Conservation (phyloP, 2,888 invertebrate species). For the Mamestra brassicae region DNA sequence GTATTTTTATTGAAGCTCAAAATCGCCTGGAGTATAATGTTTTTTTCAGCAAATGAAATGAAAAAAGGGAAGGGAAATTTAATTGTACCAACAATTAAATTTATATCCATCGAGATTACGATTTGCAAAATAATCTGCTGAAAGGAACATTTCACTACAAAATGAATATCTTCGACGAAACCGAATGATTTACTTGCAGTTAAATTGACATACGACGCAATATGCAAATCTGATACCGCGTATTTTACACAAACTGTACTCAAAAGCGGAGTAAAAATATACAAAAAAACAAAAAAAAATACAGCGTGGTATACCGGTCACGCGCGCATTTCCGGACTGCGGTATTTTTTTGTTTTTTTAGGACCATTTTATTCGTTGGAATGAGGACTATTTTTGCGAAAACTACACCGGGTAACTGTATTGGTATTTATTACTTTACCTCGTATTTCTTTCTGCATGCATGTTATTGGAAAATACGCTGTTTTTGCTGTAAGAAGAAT, state of each 20-base stretch:
- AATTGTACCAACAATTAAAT: neutral
- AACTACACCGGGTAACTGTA: constrained; percentile 45
- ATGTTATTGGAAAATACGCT: constrained; percentile 13
- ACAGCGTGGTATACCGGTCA: constrained; percentile 52
- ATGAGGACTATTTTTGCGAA: constrained; percentile 51
- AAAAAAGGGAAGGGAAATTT: neutral
- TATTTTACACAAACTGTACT: constrained; percentile 55
- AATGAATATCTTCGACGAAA: neutral
- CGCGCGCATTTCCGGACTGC: constrained; percentile 53
- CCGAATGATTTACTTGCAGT: constrained; percentile 21
- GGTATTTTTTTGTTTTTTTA: constrained; percentile 25
- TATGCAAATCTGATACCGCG: constrained; percentile 46
- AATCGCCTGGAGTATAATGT: neutral
- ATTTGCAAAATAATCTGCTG: neutral
- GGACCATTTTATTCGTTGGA: constrained; percentile 56
- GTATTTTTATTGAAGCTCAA: neutral
- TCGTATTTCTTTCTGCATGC: constrained; percentile 11
- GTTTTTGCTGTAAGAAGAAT: neutral
- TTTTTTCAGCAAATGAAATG: neutral
- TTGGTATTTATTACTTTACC: constrained; percentile 48
- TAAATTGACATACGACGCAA: constrained; percentile 37
- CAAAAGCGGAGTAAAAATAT: constrained; percentile 52
- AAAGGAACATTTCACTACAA: neutral
- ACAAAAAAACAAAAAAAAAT: constrained; percentile 35
- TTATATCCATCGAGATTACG: neutral